Percentiles rank a stretch among this genome's conserved stretches.
These are phyloP conservation scores for Hystrix cristata DNA, from an alignment of 2,113 vertebrate genomes.

Conservation along the genomic window DNA sequence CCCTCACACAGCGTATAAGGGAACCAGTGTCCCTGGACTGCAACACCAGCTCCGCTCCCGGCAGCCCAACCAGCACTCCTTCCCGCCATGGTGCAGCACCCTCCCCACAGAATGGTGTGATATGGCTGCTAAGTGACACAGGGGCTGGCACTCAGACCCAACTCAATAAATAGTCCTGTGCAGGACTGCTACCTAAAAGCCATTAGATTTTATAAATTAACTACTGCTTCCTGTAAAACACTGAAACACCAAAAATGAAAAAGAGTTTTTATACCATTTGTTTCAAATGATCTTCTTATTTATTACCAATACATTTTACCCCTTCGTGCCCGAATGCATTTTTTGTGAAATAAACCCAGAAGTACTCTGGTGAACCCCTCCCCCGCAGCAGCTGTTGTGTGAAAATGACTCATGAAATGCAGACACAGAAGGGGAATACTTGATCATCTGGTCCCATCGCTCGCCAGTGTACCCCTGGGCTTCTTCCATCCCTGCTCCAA, in stretches of 20 bases:
- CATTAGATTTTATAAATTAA: background rate
- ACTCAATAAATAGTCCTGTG: background rate
- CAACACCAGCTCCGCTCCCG: background rate
- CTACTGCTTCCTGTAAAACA: background rate
- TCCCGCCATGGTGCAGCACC: background rate
- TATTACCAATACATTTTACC: slow-evolving; percentile 30
- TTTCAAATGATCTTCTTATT: slow-evolving; percentile 55
- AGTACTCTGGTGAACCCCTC: slow-evolving; percentile 60
- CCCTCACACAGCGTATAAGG: background rate
- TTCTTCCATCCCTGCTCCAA: slow-evolving; percentile 68
- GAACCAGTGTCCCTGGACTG: too few species aligned
- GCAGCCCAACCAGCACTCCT: too few species aligned
- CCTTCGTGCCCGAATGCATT: slow-evolving; percentile 36
- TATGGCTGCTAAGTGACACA: too few species aligned
- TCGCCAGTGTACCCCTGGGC: slow-evolving; percentile 47
- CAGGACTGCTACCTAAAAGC: background rate
- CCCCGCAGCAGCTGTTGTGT: slow-evolving; percentile 87
- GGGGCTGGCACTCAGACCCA: background rate
- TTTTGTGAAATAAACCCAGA: slow-evolving; percentile 75
- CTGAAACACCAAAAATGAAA: background rate
- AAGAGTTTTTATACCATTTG: background rate
- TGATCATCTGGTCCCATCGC: slow-evolving; percentile 73
- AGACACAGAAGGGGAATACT: slow-evolving; percentile 68
- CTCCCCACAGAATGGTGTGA: too few species aligned
- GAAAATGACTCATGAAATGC: slow-evolving; percentile 80